Evolutionary conservation across 2,888 invertebrate genomes (phyloP).

Genomic region (Euclidia mi): DNA sequence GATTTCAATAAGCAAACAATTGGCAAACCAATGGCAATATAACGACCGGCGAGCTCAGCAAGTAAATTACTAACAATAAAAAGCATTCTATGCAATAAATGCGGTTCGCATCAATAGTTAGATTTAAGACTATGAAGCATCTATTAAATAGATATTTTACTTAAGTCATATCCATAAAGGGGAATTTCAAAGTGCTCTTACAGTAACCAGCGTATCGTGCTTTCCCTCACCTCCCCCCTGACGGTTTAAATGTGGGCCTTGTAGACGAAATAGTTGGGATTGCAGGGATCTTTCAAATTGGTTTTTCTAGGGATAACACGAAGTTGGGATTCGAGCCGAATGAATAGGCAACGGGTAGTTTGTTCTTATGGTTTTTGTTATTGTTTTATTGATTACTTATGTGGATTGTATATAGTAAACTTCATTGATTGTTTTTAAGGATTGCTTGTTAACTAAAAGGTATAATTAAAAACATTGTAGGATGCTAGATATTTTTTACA

Average conservation of each 20-base stretch:
- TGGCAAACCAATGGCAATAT: too few relatives aligned
- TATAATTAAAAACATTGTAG: too few relatives aligned
- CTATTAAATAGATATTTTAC: conserved; percentile 30
- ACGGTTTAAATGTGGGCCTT: neutral
- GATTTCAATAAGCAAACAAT: too few relatives aligned
- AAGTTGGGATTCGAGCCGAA: conserved; percentile 10
- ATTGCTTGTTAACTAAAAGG: too few relatives aligned
- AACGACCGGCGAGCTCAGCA: neutral
- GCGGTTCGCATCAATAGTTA: conserved; percentile 18
- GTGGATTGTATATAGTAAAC: neutral
- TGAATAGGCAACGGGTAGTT: conserved; percentile 3
- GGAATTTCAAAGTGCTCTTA: conserved; percentile 21
- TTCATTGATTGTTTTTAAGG: too few relatives aligned
- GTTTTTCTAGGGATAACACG: conserved; percentile 13
- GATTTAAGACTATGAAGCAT: conserved; percentile 26
- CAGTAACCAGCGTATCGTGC: conserved; percentile 8
- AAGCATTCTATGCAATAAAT: conserved; percentile 14
- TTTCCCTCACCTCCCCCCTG: neutral
- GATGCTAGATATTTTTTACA: too few relatives aligned
- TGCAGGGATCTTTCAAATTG: conserved; percentile 11
- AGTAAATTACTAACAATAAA: conserved; percentile 16
- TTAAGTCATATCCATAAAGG: conserved; percentile 23
- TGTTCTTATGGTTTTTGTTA: neutral
- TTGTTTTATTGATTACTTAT: neutral
- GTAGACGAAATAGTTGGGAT: conserved; percentile 4